Percentiles rank a stretch among this genome's conserved stretches.
Conservation (phyloP, 2,888 invertebrate genomes). For the Oscheius onirici region DNA sequence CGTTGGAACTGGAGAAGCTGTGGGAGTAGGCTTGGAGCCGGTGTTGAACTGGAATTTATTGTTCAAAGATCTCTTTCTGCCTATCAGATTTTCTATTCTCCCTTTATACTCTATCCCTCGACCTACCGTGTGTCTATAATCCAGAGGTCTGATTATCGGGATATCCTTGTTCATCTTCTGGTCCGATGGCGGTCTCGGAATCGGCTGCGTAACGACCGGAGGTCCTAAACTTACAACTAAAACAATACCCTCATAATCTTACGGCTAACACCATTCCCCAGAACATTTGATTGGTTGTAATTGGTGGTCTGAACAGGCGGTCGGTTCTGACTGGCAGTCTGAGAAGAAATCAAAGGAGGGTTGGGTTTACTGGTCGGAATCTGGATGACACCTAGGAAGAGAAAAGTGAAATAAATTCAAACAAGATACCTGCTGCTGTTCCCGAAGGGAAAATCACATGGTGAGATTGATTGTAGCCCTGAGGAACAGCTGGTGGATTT, state of each 20-base stretch:
- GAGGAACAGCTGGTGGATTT: background rate
- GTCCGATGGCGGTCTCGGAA: constrained; percentile 4
- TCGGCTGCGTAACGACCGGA: constrained; percentile 17
- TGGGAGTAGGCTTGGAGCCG: background rate
- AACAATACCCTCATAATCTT: too few species aligned
- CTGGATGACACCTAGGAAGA: background rate
- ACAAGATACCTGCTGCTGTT: background rate
- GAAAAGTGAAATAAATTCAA: background rate
- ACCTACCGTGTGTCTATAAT: constrained; percentile 1
- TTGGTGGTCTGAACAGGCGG: too few species aligned
- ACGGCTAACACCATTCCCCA: background rate
- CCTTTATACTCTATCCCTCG: background rate
- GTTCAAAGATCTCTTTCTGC: too few species aligned
- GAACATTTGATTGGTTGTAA: background rate
- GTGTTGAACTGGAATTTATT: background rate
- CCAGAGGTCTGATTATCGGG: constrained; percentile 11
- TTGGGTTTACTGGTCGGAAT: constrained; percentile 4
- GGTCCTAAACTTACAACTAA: background rate
- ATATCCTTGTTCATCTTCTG: constrained; percentile 6
- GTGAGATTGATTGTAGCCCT: background rate
- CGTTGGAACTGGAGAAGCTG: background rate
- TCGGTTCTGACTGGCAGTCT: background rate
- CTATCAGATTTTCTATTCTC: background rate
- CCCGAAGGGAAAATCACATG: constrained; percentile 17
- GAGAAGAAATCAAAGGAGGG: constrained; percentile 20